phyloP scores from a whole-genome alignment of 2,113 vertebrate species.

The Puma concolor region DNA sequence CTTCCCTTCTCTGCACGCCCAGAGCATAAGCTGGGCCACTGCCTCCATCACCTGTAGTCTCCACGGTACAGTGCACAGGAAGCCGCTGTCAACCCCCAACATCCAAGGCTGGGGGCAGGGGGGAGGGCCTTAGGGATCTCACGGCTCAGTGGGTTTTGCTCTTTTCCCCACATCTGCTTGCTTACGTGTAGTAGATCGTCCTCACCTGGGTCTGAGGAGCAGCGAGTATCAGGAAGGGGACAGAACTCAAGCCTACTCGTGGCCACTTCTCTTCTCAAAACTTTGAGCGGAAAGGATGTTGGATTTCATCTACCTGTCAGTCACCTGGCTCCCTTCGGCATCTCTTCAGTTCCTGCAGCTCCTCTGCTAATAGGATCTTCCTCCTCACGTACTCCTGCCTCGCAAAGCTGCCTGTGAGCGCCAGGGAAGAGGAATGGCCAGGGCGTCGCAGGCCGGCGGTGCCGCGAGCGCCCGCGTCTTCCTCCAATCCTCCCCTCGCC shows the following conservation, averaged over 20 bases:
- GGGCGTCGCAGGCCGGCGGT: not conserved
- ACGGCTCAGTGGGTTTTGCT: not conserved
- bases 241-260: not conserved
- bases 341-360: not conserved
- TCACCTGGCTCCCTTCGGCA: not conserved
- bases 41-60: not conserved
- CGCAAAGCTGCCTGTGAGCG: not conserved
- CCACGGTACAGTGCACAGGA: accelerated
- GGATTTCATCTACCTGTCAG: not conserved
- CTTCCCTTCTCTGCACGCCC: not conserved
- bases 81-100: not conserved
- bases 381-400: not conserved
- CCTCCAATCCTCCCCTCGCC: not conserved
- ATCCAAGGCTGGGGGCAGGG: not conserved
- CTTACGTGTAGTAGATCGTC: not conserved
- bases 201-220: not conserved
- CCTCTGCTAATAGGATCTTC: not conserved
- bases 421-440: not conserved
- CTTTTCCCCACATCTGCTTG: not conserved
- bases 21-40: not conserved
- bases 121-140: not conserved
- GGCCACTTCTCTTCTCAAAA: not conserved
- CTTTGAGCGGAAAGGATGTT: not conserved
- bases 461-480: not conserved
- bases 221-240: not conserved